A percentile compares a stretch with the other conserved stretches of the same genome.
These are phyloP conservation scores for Puma concolor DNA, from an alignment of 2,113 vertebrate genomes.

Conservation along the genomic window DNA sequence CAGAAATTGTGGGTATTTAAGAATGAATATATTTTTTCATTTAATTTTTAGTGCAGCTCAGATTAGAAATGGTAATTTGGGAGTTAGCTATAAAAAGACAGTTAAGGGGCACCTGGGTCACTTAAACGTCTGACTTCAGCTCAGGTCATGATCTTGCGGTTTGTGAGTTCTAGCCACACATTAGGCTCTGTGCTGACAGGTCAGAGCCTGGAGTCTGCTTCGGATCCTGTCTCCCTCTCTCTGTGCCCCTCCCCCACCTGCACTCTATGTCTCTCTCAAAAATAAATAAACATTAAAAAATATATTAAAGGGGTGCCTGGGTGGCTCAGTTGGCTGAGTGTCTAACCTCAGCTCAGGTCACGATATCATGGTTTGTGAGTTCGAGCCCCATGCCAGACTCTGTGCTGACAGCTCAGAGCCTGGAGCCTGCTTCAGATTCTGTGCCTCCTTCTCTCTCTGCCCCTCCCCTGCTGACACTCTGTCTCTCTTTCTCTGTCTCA, in stretches of 20 bases:
- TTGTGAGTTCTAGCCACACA: not conserved
- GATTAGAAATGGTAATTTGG: not conserved
- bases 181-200: not conserved
- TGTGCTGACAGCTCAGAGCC: no score
- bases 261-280: no score
- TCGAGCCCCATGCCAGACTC: no score
- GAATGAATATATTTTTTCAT: not conserved
- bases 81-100: not conserved
- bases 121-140: not conserved
- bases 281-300: no score
- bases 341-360: no score
- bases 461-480: no score
- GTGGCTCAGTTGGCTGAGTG: no score
- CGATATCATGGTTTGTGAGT: no score
- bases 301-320: no score
- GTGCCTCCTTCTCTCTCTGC: no score
- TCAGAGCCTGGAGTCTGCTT: not conserved
- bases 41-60: not conserved
- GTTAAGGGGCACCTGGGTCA: not conserved
- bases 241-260: not conserved
- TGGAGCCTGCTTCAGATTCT: no score
- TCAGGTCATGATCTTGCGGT: not conserved
- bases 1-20: not conserved
- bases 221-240: not conserved
- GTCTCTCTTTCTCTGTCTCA: no score